A percentile compares a stretch with the other conserved stretches of the same genome.
Evolutionary conservation across 2,888 invertebrate species (phyloP).

Genomic region (Ligdia adustata): DNA sequence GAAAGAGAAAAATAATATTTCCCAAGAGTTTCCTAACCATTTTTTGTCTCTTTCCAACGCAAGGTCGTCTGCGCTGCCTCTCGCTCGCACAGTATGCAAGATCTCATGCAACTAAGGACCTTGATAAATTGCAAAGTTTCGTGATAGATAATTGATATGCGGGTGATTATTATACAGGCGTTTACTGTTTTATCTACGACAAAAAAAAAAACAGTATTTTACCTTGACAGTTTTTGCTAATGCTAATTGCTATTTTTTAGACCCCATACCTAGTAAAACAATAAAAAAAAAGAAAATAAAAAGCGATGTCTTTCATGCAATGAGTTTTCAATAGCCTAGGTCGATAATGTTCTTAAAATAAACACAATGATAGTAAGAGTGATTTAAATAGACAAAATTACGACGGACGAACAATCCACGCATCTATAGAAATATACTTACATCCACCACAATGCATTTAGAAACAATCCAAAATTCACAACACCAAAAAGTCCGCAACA

Average conservation of each 20-base stretch:
- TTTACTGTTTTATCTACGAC: conserved; percentile 48
- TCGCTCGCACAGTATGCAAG: conserved; percentile 76
- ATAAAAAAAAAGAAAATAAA: background rate
- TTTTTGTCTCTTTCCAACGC: conserved; percentile 66
- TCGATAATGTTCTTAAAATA: conserved; percentile 22
- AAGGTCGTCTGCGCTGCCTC: conserved; percentile 66
- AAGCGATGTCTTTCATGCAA: conserved; percentile 5
- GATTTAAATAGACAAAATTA: conserved; percentile 42
- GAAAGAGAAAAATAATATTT: conserved; percentile 81
- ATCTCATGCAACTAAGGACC: conserved; percentile 81
- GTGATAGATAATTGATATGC: conserved; percentile 81
- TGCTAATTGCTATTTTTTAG: background rate
- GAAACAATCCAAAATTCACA: conserved; percentile 73
- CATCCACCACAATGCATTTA: conserved; percentile 74
- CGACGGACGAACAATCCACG: conserved; percentile 74
- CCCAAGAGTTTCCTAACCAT: conserved; percentile 81
- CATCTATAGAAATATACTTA: conserved; percentile 64
- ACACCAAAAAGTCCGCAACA: conserved; percentile 52
- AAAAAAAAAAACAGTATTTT: conserved; percentile 7
- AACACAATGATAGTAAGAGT: conserved; percentile 18
- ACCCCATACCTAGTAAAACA: conserved; percentile 1
- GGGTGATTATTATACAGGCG: conserved; percentile 72
- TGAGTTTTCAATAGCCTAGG: background rate
- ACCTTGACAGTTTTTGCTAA: background rate
- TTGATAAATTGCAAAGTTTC: conserved; percentile 82